phyloP scores from a whole-genome alignment of 2,113 vertebrate species.

The Vicugna pacos region DNA sequence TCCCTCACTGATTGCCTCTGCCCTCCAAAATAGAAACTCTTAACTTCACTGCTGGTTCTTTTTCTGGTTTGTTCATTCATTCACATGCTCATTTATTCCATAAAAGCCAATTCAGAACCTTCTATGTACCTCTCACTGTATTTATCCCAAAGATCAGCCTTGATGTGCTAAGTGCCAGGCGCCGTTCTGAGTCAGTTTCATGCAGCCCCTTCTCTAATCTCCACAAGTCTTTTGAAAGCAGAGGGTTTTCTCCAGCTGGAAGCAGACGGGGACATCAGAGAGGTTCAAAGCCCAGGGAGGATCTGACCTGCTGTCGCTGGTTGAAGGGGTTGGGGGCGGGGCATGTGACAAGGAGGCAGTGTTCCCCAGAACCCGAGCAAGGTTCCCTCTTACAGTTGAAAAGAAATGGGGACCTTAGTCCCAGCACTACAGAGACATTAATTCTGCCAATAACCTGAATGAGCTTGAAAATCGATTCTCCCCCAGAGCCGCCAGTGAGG shows the following conservation, averaged over 20 bases:
- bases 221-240: neutral
- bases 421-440: neutral
- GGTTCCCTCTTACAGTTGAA: too few species aligned
- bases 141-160: neutral
- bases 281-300: neutral
- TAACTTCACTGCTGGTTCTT: neutral
- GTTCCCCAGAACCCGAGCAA: neutral
- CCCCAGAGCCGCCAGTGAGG: neutral
- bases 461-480: neutral
- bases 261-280: neutral
- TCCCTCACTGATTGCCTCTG: neutral
- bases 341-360: neutral
- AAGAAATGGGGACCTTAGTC: neutral
- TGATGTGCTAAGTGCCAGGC: neutral
- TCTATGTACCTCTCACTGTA: accelerated
- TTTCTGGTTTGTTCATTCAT: neutral
- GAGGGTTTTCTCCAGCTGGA: neutral
- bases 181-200: accelerated
- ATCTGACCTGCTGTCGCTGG: too few species aligned
- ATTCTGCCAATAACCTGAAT: neutral
- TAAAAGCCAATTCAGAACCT: neutral
- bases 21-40: neutral
- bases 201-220: neutral
- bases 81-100: neutral
- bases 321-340: too few species aligned